These are phyloP conservation scores for Pandemis corylana DNA, from an alignment of 2,888 invertebrate genomes.

Conservation along the genomic window DNA sequence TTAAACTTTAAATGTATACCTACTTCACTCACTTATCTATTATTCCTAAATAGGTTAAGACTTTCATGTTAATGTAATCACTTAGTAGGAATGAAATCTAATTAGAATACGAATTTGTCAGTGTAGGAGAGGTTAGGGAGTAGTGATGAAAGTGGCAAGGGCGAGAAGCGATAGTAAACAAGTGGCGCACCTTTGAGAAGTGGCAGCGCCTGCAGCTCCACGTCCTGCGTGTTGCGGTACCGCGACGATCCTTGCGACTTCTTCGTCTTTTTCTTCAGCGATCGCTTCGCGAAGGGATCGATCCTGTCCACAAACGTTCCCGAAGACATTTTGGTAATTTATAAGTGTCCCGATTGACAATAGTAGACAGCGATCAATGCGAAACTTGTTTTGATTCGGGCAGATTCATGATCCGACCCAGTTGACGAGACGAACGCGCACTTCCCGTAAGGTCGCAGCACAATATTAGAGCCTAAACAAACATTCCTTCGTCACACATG, in stretches of 20 bases:
- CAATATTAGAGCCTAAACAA: slow-evolving; percentile 84
- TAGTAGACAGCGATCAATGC: slow-evolving; percentile 81
- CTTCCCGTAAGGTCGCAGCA: slow-evolving; percentile 79
- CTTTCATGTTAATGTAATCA: slow-evolving; percentile 10
- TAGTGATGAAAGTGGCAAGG: slow-evolving; percentile 37
- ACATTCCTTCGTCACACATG: slow-evolving; percentile 85
- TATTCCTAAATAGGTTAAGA: neutral
- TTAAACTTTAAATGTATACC: neutral
- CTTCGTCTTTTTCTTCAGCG: slow-evolving; percentile 98
- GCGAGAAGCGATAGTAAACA: slow-evolving; percentile 32
- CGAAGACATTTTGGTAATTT: slow-evolving; percentile 87
- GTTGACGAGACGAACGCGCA: slow-evolving; percentile 79
- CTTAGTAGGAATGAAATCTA: neutral
- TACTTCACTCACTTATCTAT: neutral
- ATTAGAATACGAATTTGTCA: neutral
- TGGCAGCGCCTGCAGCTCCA: slow-evolving; percentile 98
- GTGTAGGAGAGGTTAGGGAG: slow-evolving; percentile 21
- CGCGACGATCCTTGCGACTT: slow-evolving; percentile 99
- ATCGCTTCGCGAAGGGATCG: slow-evolving; percentile 99
- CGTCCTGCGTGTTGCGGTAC: slow-evolving; percentile 99
- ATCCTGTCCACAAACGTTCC: slow-evolving; percentile 99
- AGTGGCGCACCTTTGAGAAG: slow-evolving; percentile 95
- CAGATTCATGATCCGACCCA: slow-evolving; percentile 83
- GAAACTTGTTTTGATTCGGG: slow-evolving; percentile 80
- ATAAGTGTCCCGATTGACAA: slow-evolving; percentile 82